phyloP scores from a whole-genome alignment of 2,113 vertebrate genomes.

The Panurus biarmicus region DNA sequence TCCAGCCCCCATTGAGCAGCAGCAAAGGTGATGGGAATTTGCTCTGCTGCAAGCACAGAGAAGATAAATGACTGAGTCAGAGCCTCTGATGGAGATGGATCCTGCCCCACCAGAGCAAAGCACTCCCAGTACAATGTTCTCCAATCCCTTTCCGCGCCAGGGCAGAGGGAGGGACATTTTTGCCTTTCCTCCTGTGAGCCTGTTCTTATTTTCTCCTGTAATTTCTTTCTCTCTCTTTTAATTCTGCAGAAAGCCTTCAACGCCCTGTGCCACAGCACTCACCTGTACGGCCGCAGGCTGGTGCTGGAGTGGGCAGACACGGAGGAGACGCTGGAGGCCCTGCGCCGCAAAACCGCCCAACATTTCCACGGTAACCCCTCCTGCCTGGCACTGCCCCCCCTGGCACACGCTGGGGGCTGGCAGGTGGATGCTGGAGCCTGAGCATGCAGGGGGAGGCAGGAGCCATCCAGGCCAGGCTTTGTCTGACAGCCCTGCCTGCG shows the following conservation, averaged over 20 bases:
- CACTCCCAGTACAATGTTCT: background rate
- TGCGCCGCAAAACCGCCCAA: slow-evolving; percentile 86
- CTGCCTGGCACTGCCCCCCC: too few species aligned
- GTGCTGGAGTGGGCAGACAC: slow-evolving; percentile 94
- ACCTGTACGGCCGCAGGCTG: slow-evolving; percentile 90
- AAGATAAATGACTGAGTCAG: slow-evolving; percentile 3
- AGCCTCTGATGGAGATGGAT: slow-evolving; percentile 25
- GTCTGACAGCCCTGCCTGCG: background rate
- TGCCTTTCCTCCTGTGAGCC: background rate
- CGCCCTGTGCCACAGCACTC: slow-evolving; percentile 94
- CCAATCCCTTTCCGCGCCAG: background rate
- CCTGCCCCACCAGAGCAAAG: background rate
- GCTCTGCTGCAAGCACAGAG: background rate
- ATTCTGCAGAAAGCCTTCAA: slow-evolving; percentile 84
- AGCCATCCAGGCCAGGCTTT: background rate
- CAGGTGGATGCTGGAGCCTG: background rate
- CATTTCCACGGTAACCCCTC: slow-evolving; percentile 84
- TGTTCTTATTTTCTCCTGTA: background rate
- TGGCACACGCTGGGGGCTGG: background rate
- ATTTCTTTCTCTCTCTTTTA: background rate
- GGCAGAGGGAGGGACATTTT: background rate
- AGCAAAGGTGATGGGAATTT: background rate
- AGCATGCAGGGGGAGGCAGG: background rate
- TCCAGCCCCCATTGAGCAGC: background rate
- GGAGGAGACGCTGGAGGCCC: slow-evolving; percentile 82